Percentiles rank a stretch among this genome's conserved stretches.
Conservation (phyloP, 2,113 vertebrate genomes). For the Orthonyx spaldingii region DNA sequence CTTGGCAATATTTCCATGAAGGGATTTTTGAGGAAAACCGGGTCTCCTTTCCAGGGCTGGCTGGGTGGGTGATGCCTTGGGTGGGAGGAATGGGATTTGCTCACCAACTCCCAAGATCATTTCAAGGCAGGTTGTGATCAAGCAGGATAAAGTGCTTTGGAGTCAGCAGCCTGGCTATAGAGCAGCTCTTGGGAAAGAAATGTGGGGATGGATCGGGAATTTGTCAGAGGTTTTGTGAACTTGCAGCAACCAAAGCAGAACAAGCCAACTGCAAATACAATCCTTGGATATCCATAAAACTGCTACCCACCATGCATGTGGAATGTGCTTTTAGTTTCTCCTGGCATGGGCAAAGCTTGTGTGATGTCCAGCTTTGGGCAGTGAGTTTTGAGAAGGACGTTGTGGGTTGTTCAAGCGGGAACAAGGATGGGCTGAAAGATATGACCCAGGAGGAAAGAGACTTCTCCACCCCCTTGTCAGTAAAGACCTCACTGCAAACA, state of each 20-base stretch:
- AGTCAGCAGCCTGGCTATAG: background rate
- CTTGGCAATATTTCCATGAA: background rate
- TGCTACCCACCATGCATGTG: accelerated
- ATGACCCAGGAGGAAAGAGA: background rate
- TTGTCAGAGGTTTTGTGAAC: accelerated
- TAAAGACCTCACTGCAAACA: background rate
- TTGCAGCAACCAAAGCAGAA: background rate
- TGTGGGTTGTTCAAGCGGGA: background rate
- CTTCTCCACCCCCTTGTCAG: background rate
- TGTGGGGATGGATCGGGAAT: accelerated
- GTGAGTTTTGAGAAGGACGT: background rate
- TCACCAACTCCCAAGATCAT: background rate
- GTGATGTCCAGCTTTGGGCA: background rate
- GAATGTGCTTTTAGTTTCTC: background rate
- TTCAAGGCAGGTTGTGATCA: background rate
- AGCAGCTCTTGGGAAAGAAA: background rate
- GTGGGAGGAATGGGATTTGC: background rate
- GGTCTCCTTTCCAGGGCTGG: accelerated
- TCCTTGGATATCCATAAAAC: background rate
- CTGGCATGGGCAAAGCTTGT: background rate
- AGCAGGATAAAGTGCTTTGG: background rate
- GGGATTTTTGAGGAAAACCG: background rate
- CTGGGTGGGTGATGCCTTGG: accelerated
- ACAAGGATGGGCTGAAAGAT: background rate
- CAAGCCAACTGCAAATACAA: background rate